Evolutionary conservation across 2,888 invertebrate genomes (phyloP).

Genomic region (Timandra comae): DNA sequence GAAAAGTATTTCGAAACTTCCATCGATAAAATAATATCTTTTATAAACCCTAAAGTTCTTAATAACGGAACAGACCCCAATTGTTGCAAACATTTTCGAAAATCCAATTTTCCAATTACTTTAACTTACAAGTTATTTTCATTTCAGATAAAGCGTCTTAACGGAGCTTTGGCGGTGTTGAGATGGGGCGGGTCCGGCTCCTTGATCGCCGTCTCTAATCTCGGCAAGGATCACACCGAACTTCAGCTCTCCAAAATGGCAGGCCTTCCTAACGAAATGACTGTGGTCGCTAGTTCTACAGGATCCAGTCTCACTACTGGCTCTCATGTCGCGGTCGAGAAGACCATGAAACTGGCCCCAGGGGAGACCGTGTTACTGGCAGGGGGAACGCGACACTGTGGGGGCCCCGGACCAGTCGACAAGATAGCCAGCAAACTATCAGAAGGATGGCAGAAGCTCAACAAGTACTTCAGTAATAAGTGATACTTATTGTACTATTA

Average conservation of each 20-base stretch:
- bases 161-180: slow-evolving; percentile 51
- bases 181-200: slow-evolving; percentile 61
- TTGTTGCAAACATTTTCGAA: too few relatives aligned
- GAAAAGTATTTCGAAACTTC: too few relatives aligned
- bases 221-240: slow-evolving; percentile 55
- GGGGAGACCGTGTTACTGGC: slow-evolving; percentile 56
- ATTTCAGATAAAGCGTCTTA: slow-evolving; percentile 76
- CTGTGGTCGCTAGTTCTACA: slow-evolving; percentile 50
- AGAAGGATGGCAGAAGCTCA: slow-evolving; percentile 69
- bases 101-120: slow-evolving; percentile 1
- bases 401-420: slow-evolving; percentile 66
- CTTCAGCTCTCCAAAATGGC: slow-evolving; percentile 63
- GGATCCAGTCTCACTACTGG: slow-evolving; percentile 48
- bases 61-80: too few relatives aligned
- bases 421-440: slow-evolving; percentile 62
- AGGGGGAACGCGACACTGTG: slow-evolving; percentile 60
- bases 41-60: too few relatives aligned
- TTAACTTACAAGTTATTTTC: slow-evolving; percentile 1
- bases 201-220: slow-evolving; percentile 61
- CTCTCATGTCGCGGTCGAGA: slow-evolving; percentile 45
- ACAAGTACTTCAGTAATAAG: slow-evolving; percentile 57
- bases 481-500: too few relatives aligned
- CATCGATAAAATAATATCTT: too few relatives aligned
- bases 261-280: slow-evolving; percentile 56
- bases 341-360: slow-evolving; percentile 40